Conservation (phyloP, 1,140 invertebrate genomes). For the Drosophila pallidifrons region DNA sequence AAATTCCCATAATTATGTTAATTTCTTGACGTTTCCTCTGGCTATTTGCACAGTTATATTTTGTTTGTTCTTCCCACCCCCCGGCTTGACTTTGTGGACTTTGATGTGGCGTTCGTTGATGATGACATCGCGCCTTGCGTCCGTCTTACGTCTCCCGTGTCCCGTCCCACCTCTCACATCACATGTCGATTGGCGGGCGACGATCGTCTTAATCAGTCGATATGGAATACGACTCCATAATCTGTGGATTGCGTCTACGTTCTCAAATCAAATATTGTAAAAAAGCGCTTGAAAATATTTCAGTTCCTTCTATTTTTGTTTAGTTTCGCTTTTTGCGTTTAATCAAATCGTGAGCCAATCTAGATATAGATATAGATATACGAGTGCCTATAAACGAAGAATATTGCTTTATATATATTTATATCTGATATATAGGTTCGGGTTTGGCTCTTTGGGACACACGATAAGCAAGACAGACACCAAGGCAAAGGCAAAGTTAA, state of each 20-base stretch:
- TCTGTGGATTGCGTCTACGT: conserved; percentile 13
- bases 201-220: neutral
- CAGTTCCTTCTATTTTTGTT: neutral
- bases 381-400: neutral
- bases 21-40: neutral
- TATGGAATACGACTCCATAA: conserved; percentile 13
- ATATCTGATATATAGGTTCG: conserved; percentile 26
- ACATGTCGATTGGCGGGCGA: neutral
- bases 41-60: neutral
- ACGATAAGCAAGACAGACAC: conserved; percentile 18
- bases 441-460: conserved; percentile 14
- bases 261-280: conserved; percentile 26
- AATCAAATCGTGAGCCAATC: conserved; percentile 35
- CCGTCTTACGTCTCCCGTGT: neutral
- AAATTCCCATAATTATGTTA: neutral
- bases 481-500: neutral
- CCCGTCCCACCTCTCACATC: neutral
- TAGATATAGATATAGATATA: conserved; percentile 20
- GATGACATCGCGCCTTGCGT: neutral
- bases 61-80: neutral
- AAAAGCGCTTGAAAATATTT: conserved; percentile 3
- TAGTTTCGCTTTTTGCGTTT: conserved; percentile 23
- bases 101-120: neutral
- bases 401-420: conserved; percentile 22
- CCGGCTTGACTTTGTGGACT: neutral